These are phyloP conservation scores for Phaonia tiefii DNA, from an alignment of 2,888 invertebrate genomes.

Conservation along the genomic window DNA sequence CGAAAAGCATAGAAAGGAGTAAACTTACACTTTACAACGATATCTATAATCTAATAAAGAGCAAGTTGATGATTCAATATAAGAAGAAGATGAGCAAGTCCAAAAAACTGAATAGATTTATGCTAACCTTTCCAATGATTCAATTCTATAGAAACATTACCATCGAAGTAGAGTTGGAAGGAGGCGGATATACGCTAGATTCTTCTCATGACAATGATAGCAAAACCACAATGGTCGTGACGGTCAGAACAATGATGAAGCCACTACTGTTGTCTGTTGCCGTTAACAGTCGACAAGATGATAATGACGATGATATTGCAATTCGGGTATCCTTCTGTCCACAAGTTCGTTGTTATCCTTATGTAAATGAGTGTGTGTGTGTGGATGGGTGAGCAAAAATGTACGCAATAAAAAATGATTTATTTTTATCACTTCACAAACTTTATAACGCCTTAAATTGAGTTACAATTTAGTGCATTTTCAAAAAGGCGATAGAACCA, in stretches of 20 bases:
- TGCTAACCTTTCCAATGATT: conserved; percentile 46
- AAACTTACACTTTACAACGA: background rate
- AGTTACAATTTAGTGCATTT: conserved; percentile 57
- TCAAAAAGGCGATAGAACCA: conserved; percentile 15
- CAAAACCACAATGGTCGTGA: conserved; percentile 14
- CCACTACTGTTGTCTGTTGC: background rate
- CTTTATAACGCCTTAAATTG: conserved; percentile 61
- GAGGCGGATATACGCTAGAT: background rate
- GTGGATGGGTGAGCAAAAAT: conserved; percentile 52
- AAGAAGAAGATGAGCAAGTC: too few species aligned
- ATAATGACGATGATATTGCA: conserved; percentile 40
- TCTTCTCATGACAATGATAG: conserved; percentile 39
- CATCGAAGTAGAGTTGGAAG: conserved; percentile 4
- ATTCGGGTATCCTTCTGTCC: conserved; percentile 26
- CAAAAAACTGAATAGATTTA: conserved; percentile 34
- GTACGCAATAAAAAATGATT: conserved; percentile 60
- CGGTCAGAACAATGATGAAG: conserved; percentile 25
- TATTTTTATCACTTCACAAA: conserved; percentile 56
- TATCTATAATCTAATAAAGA: conserved; percentile 46
- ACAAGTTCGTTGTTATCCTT: background rate
- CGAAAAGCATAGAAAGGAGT: background rate
- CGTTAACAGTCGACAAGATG: background rate
- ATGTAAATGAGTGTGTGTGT: background rate
- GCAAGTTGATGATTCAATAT: background rate
- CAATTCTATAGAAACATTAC: conserved; percentile 41